Evolutionary conservation across 64 coral and sea anemone genomes (phyloP).

Genomic region (Astreopora myriophthalma): DNA sequence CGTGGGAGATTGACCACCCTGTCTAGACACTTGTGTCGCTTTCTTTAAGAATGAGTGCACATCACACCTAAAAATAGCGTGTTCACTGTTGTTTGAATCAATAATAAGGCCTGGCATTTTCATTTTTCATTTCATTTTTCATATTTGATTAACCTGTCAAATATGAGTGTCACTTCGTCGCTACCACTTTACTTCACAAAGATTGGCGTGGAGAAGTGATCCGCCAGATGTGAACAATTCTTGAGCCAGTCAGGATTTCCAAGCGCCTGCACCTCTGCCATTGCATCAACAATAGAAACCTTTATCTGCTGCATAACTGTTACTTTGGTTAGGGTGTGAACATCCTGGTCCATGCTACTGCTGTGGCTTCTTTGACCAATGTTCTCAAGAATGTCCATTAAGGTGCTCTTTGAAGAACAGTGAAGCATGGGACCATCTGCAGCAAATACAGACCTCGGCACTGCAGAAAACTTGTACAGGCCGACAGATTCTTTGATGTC

Average conservation of each 20-base stretch:
- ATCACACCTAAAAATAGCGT: neutral
- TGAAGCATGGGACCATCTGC: slow-evolving; percentile 60
- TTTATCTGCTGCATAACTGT: too few species aligned
- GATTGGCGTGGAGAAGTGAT: slow-evolving; percentile 34
- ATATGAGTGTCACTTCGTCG: neutral
- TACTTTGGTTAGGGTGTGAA: too few species aligned
- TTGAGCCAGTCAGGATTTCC: slow-evolving; percentile 63
- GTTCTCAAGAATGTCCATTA: slow-evolving; percentile 42
- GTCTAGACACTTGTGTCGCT: neutral
- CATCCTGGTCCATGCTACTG: too few species aligned
- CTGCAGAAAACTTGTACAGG: slow-evolving; percentile 33
- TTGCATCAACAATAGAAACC: slow-evolving; percentile 25
- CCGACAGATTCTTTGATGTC: slow-evolving; percentile 70
- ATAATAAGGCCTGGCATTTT: neutral
- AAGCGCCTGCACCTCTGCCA: slow-evolving; percentile 58
- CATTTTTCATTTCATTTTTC: too few species aligned
- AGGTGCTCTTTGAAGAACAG: slow-evolving; percentile 5
- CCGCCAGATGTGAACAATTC: slow-evolving; percentile 47
- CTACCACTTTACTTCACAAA: slow-evolving; percentile 25
- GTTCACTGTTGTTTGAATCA: neutral
- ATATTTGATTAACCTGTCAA: slow-evolving; percentile 9
- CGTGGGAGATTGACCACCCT: neutral
- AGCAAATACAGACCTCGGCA: slow-evolving; percentile 55
- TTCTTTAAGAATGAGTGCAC: neutral
- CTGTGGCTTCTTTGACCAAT: neutral